These are phyloP conservation scores for Parelbella ahira DNA, from an alignment of 2,888 invertebrate species.

Conservation along the genomic window DNA sequence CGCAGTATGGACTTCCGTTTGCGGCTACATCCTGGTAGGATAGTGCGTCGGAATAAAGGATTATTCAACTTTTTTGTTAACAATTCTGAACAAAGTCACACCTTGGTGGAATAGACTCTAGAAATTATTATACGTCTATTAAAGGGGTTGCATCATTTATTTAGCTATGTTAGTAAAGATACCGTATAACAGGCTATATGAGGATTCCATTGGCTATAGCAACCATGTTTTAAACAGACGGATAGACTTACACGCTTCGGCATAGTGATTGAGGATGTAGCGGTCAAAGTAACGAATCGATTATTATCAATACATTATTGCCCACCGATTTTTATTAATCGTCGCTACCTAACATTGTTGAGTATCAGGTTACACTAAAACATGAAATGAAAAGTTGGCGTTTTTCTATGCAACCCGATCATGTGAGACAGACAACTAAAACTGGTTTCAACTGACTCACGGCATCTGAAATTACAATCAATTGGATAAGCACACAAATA, in stretches of 20 bases:
- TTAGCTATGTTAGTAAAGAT: too few species aligned
- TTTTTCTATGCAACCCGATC: slow-evolving; percentile 16
- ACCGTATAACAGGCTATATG: too few species aligned
- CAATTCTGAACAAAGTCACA: too few species aligned
- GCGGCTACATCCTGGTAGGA: too few species aligned
- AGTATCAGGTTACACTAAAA: slow-evolving; percentile 21
- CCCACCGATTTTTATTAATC: background rate
- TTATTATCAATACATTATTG: slow-evolving; percentile 10
- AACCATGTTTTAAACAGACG: background rate
- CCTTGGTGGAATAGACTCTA: too few species aligned
- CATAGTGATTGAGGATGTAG: slow-evolving; percentile 4
- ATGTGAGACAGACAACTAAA: slow-evolving; percentile 5
- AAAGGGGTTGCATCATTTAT: too few species aligned
- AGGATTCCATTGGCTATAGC: too few species aligned
- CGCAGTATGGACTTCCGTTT: too few species aligned
- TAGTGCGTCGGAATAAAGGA: too few species aligned
- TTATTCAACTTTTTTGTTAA: too few species aligned
- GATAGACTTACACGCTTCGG: background rate
- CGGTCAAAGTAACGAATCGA: slow-evolving; percentile 4
- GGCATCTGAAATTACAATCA: slow-evolving; percentile 18
- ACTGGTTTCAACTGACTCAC: slow-evolving; percentile 20
- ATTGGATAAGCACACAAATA: slow-evolving; percentile 5
- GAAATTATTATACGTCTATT: too few species aligned
- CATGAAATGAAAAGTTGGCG: slow-evolving; percentile 16
- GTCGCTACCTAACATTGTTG: slow-evolving; percentile 16